These are phyloP conservation scores for Busseola fusca DNA, from an alignment of 2,888 invertebrate genomes.

Conservation along the genomic window DNA sequence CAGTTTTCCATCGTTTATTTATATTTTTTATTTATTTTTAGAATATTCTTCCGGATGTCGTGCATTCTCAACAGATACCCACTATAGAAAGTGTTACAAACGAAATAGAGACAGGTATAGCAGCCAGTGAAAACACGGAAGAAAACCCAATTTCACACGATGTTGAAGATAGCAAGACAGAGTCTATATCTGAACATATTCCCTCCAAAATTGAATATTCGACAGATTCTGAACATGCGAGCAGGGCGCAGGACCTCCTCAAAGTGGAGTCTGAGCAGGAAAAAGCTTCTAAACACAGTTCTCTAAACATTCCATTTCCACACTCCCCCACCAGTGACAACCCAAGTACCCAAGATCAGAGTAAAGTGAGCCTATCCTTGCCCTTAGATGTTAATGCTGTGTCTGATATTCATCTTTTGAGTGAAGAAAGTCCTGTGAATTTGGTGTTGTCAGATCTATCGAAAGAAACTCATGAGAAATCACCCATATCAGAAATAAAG, in stretches of 20 bases:
- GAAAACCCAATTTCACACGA: conserved; percentile 64
- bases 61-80: conserved; percentile 86
- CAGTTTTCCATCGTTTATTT: conserved; percentile 68
- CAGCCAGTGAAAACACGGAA: conserved; percentile 66
- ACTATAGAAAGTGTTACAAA: conserved; percentile 73
- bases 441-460: conserved; percentile 78
- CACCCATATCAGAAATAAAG: conserved; percentile 44
- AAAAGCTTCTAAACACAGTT: conserved; percentile 68
- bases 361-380: conserved; percentile 78
- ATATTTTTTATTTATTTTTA: conserved; percentile 87
- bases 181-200: conserved; percentile 85
- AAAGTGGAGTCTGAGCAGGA: conserved; percentile 68
- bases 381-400: conserved; percentile 75
- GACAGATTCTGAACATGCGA: conserved; percentile 73
- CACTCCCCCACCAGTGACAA: conserved; percentile 72
- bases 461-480: conserved; percentile 68
- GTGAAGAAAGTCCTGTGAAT: conserved; percentile 84
- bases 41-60: conserved; percentile 88
- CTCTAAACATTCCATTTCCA: conserved; percentile 68
- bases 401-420: conserved; percentile 78
- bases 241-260: conserved; percentile 66
- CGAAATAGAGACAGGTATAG: conserved; percentile 69
- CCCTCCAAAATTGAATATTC: conserved; percentile 81
- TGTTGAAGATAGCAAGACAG: conserved; percentile 75
- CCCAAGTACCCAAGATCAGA: conserved; percentile 71